A percentile compares a stretch with the other conserved stretches of the same genome.
phyloP scores from a whole-genome alignment of 2,888 invertebrate species.

The Thymelicus lineola region DNA sequence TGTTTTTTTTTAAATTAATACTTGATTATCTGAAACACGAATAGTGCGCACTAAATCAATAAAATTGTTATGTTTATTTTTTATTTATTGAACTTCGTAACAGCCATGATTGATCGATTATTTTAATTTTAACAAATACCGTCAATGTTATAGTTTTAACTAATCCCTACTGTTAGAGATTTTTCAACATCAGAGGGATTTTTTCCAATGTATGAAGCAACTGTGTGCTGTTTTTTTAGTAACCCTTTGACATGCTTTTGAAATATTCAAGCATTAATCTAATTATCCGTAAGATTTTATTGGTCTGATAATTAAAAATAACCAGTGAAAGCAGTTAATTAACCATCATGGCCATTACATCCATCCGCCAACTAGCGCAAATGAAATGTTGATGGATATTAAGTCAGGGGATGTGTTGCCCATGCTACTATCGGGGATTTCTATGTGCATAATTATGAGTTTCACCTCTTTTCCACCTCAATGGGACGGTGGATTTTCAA shows the following conservation, averaged over 20 bases:
- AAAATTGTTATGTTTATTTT: neutral
- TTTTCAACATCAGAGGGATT: neutral
- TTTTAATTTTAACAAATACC: neutral
- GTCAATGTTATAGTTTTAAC: neutral
- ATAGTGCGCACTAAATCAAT: neutral
- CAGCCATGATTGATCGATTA: neutral
- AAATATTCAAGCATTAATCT: neutral
- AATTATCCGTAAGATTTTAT: neutral
- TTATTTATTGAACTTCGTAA: neutral
- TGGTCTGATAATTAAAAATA: neutral
- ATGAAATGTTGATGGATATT: neutral
- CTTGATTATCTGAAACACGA: neutral
- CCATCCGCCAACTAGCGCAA: neutral
- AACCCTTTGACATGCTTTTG: neutral
- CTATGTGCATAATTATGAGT: constrained; percentile 59
- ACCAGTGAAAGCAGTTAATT: neutral
- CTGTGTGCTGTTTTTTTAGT: neutral
- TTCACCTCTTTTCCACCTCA: constrained; percentile 67
- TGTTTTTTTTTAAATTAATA: no score
- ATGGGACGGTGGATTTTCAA: constrained; percentile 64
- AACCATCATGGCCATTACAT: neutral
- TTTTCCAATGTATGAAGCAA: neutral
- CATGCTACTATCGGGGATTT: constrained; percentile 52
- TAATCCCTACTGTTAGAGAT: neutral
- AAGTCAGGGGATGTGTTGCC: constrained; percentile 22